Base-by-base conservation (phyloP, 2,113 vertebrate genomes). In the Chunga burmeisteri region DNA sequence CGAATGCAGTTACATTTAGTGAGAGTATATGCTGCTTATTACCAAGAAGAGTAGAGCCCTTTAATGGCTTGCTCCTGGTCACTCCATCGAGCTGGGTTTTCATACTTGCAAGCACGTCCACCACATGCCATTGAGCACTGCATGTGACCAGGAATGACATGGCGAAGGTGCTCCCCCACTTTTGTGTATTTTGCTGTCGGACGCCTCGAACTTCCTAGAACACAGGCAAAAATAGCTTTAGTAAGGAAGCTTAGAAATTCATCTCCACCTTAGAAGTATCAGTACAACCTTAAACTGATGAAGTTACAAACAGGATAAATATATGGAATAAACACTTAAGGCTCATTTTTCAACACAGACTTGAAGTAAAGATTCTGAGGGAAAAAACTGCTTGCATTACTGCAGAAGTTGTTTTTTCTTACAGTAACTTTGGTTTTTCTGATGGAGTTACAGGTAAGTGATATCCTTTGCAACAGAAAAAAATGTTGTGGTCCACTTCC, bases 101-200 rank as follows among this genome's bases (percentile, higher is more conserved):
- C 99, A 6, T 99, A 99, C 97, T 99, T 99, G 98, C 99, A 99
- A 4, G 99, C 99, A 53, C 98, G 99, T 17, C 99, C 99, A 7
- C 99, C 99, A 44, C 99, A 99, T 1, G 99, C 98, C 99, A 99
- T 98, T 29, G 99, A 99, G 94, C 99, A 99, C 90, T 99, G 99
- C 99, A 99, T 98, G 95, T 98, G 98, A 20, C 99, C 98, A 0
- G 99, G 99, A 87, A 99, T 99, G 72, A 99, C 99, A 38, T 99
- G 99, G 47, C 99, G 98, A 87, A 99, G 98, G 26, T 98, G 99
- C 94, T 99, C 99, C 19, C 99, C 99, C 53, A 99, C 98, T 97
- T 99, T 99, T 1, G 99, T 99, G 95, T 99, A 99, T 96, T 99
- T 99, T 46, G 99, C 98, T 32, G 99, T 98, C 2, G 99, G 99